Evolutionary conservation across 2,797 vertebrate genomes (phyloP).

Genomic region (Hippopotamyrus pictus): DNA sequence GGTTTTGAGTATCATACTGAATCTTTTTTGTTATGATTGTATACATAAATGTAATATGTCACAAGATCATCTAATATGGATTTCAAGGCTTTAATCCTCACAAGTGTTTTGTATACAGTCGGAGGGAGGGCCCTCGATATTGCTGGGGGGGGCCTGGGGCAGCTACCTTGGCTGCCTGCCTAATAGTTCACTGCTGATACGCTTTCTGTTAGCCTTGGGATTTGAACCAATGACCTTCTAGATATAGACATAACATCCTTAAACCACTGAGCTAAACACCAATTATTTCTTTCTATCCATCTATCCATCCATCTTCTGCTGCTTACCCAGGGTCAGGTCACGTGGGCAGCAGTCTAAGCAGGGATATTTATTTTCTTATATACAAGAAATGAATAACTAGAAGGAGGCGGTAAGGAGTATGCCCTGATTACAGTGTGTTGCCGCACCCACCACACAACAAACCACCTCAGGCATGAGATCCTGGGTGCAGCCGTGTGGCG

Average conservation of each 20-base stretch:
- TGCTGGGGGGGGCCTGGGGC: too few relatives aligned
- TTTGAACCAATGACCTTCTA: background rate
- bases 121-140: too few relatives aligned
- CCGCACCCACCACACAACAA: too few relatives aligned
- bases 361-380: background rate
- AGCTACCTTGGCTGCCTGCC: background rate
- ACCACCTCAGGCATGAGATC: background rate
- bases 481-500: background rate
- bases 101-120: background rate
- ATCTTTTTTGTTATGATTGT: background rate
- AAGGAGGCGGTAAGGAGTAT: background rate
- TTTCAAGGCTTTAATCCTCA: background rate
- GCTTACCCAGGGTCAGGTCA: background rate
- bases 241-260: background rate
- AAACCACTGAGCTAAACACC: background rate
- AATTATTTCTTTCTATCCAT: background rate
- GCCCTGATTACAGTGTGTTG: background rate
- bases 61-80: background rate
- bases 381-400: background rate
- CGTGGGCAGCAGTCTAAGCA: background rate
- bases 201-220: background rate
- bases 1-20: background rate
- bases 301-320: background rate
- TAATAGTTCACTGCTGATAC: background rate
- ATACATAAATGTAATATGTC: background rate